Conservation (phyloP, 2,888 invertebrate genomes). For the Dysmachus trigonus region DNA sequence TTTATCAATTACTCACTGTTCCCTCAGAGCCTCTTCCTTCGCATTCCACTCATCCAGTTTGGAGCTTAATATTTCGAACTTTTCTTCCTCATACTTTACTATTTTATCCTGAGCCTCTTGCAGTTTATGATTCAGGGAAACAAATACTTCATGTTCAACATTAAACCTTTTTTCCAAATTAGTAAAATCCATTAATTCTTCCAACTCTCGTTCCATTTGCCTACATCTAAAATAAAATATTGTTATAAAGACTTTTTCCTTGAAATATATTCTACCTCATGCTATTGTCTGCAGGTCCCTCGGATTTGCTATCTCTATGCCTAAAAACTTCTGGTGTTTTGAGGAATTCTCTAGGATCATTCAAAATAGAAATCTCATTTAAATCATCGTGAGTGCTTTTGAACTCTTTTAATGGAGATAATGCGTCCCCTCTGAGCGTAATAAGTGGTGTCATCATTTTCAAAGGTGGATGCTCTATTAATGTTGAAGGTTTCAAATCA, state of each 20-base stretch:
- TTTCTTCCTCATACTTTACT: constrained; percentile 47
- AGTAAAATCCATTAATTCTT: constrained; percentile 69
- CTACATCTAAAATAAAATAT: constrained; percentile 61
- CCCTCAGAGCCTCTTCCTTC: neutral
- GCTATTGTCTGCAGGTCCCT: neutral
- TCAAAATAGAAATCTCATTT: neutral
- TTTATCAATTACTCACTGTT: neutral
- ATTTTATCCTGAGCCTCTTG: constrained; percentile 49
- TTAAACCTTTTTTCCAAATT: constrained; percentile 68
- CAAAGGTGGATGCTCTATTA: neutral
- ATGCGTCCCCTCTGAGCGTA: constrained; percentile 48
- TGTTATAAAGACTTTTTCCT: neutral
- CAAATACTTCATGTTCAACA: constrained; percentile 54
- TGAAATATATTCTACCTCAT: neutral
- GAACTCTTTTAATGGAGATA: neutral
- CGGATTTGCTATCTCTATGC: constrained; percentile 57
- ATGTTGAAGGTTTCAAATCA: neutral
- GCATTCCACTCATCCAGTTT: constrained; percentile 43
- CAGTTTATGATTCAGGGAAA: constrained; percentile 52
- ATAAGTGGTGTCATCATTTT: constrained; percentile 52
- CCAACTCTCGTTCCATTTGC: constrained; percentile 66
- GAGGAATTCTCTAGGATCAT: neutral
- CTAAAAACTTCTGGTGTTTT: constrained; percentile 21
- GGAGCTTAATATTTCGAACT: constrained; percentile 40
- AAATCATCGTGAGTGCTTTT: neutral